Conservation (phyloP, 2,888 invertebrate species). For the Cataglyphis albicans region DNA sequence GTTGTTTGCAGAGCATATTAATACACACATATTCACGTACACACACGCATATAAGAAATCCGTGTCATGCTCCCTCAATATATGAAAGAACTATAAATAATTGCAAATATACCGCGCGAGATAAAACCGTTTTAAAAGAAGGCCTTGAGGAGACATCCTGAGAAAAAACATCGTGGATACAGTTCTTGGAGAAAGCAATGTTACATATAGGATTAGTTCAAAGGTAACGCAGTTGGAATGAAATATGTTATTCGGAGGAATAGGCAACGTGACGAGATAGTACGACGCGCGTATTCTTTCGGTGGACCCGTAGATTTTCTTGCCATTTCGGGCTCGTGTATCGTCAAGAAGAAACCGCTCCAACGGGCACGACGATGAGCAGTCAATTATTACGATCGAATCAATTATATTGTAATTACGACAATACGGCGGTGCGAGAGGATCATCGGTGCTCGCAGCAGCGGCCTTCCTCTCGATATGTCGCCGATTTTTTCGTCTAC, state of each 20-base stretch:
- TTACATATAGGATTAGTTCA: conserved; percentile 43
- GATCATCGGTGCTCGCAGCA: conserved; percentile 23
- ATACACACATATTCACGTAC: conserved; percentile 27
- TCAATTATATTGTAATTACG: conserved; percentile 74
- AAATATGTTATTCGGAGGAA: conserved; percentile 65
- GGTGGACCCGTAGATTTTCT: conserved; percentile 74
- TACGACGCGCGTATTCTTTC: conserved; percentile 70
- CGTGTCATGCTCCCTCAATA: conserved; percentile 45
- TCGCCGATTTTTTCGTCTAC: conserved; percentile 38
- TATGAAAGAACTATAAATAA: conserved; percentile 61
- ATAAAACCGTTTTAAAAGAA: conserved; percentile 56
- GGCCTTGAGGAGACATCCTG: conserved; percentile 31
- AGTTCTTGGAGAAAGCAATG: conserved; percentile 29
- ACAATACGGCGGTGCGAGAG: conserved; percentile 72
- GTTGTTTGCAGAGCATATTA: conserved; percentile 64
- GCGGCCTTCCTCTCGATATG: conserved; percentile 34
- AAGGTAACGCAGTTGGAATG: conserved; percentile 57
- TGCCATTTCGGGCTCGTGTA: conserved; percentile 77
- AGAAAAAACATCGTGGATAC: conserved; percentile 28
- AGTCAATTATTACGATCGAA: conserved; percentile 82
- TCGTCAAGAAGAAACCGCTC: conserved; percentile 44
- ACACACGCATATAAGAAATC: conserved; percentile 4
- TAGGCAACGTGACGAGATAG: conserved; percentile 62
- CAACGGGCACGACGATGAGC: conserved; percentile 75
- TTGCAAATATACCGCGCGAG: conserved; percentile 69